Conservation (phyloP, 2,113 vertebrate species). For the Larimichthys polyactis region DNA sequence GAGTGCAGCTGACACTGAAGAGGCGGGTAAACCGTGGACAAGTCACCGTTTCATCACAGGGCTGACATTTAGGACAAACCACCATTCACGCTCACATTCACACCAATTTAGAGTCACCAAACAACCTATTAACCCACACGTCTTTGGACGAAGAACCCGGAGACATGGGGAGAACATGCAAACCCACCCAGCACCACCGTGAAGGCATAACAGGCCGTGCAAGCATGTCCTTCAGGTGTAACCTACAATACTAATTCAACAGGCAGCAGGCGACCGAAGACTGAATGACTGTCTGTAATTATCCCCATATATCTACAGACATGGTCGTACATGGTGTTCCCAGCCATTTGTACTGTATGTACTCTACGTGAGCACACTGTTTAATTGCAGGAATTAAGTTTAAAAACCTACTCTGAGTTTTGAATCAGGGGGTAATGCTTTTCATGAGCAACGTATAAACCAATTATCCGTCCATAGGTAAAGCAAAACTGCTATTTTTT, state of each 20-base stretch:
- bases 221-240: not conserved
- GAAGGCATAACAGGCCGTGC: too few relatives aligned
- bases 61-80: too few relatives aligned
- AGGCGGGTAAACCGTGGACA: too few relatives aligned
- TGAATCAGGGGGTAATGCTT: not conserved
- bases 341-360: not conserved
- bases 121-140: too few relatives aligned
- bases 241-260: not conserved
- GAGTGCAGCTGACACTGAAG: too few relatives aligned
- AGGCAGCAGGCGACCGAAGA: not conserved
- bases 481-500: slow-evolving; percentile 24
- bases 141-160: too few relatives aligned
- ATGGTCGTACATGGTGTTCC: not conserved
- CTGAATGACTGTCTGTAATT: not conserved
- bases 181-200: too few relatives aligned
- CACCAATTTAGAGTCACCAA: too few relatives aligned
- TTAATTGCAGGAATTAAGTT: not conserved
- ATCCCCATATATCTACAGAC: not conserved
- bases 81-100: too few relatives aligned
- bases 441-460: not conserved
- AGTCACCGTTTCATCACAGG: too few relatives aligned
- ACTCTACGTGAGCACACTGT: too few relatives aligned
- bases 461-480: not conserved
- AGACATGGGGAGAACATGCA: too few relatives aligned
- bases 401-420: not conserved